phyloP scores from a whole-genome alignment of 2,888 invertebrate species.

The Spatulosminthurus flaviceps region DNA sequence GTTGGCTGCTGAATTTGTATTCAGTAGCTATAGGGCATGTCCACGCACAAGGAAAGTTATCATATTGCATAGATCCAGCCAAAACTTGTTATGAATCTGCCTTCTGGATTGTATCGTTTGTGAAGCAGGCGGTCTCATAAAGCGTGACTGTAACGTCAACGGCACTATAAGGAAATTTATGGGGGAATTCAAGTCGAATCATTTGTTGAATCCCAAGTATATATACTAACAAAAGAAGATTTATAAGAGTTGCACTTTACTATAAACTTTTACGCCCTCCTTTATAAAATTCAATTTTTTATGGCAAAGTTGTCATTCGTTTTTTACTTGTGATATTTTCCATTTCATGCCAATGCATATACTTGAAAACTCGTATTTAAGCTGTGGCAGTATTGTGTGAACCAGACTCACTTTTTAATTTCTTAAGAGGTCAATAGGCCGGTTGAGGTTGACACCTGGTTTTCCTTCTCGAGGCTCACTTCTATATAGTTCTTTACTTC shows the following conservation, averaged over 20 bases:
- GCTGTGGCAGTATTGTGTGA: slow-evolving; percentile 15
- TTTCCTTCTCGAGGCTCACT: slow-evolving; percentile 35
- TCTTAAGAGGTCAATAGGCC: slow-evolving; percentile 61
- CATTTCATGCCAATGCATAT: neutral
- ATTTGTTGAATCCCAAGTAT: slow-evolving; percentile 9
- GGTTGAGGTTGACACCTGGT: slow-evolving; percentile 49
- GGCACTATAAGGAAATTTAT: neutral
- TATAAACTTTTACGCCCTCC: neutral
- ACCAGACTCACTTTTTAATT: slow-evolving; percentile 53
- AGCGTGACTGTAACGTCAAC: neutral
- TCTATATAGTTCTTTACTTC: neutral
- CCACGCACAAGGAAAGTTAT: no score
- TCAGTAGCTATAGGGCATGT: no score
- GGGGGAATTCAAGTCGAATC: neutral
- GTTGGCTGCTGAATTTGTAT: no score
- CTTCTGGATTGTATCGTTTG: neutral
- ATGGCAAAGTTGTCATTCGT: neutral
- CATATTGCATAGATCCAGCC: neutral
- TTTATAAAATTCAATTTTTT: neutral
- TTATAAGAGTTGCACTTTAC: neutral
- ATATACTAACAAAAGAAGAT: neutral
- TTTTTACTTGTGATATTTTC: slow-evolving; percentile 7
- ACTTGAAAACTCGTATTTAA: neutral
- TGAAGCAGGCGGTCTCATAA: neutral
- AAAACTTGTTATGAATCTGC: neutral